A percentile compares a stretch with the other conserved stretches of the same genome.
phyloP scores from a whole-genome alignment of 1,140 invertebrate species.

The Hycleus phaleratus region DNA sequence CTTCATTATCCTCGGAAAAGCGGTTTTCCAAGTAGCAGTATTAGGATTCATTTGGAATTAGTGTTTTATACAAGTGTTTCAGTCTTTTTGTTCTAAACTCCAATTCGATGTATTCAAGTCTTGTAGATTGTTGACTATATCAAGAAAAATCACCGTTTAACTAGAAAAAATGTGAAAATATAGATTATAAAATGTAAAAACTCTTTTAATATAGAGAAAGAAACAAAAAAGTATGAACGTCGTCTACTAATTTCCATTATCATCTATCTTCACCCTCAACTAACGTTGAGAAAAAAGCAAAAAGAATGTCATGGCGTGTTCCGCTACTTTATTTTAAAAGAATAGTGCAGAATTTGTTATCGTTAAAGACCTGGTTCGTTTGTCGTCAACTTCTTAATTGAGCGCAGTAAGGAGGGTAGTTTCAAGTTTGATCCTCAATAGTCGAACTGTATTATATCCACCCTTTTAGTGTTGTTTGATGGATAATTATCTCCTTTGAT shows the following conservation, averaged over 20 bases:
- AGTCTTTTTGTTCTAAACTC: background rate
- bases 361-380: conserved; percentile 3
- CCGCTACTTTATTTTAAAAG: conserved; percentile 16
- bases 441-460: no score
- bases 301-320: conserved; percentile 18
- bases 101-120: conserved; percentile 6
- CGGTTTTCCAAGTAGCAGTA: conserved; percentile 9
- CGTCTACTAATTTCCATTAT: conserved; percentile 27
- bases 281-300: background rate
- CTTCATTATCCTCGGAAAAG: conserved; percentile 11
- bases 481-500: no score
- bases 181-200: conserved; percentile 19
- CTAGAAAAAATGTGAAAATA: conserved; percentile 15
- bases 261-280: conserved; percentile 21
- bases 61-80: conserved; percentile 10
- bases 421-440: no score
- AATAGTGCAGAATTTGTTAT: conserved; percentile 22
- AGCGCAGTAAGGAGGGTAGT: no score
- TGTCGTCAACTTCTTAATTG: conserved; percentile 14
- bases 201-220: conserved; percentile 10
- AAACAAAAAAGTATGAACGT: background rate
- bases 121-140: conserved; percentile 8
- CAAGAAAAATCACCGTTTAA: conserved; percentile 19
- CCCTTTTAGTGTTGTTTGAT: no score
- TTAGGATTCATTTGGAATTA: conserved; percentile 12